phyloP scores from a whole-genome alignment of 23 tunicate species.

The Clavelina lepadiformis region DNA sequence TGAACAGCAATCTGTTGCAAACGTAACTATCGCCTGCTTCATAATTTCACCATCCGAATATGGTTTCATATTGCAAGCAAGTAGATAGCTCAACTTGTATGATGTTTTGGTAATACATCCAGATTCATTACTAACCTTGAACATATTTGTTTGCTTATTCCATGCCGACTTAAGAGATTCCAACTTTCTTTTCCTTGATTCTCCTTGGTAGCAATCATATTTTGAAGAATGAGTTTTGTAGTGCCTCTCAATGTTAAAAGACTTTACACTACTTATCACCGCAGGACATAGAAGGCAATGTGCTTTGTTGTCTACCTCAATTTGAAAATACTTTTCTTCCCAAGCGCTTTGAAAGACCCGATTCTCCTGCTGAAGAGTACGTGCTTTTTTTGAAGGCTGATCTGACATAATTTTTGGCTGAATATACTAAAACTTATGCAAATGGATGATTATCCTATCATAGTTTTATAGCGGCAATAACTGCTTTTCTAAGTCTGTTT shows the following conservation, averaged over 20 bases:
- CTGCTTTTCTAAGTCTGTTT: no score
- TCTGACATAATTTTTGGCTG: no score
- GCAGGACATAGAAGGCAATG: no score
- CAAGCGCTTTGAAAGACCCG: conserved; percentile 13
- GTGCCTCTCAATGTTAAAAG: conserved; percentile 29
- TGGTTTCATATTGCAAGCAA: conserved; percentile 29
- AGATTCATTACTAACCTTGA: conserved; percentile 17
- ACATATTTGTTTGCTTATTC: conserved; percentile 14
- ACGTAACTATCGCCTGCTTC: conserved; percentile 34
- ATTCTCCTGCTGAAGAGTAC: conserved; percentile 28
- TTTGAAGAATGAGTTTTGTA: conserved; percentile 39
- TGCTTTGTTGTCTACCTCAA: conserved; percentile 7
- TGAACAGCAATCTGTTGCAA: conserved; percentile 29
- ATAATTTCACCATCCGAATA: conserved; percentile 37
- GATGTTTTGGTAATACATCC: conserved; percentile 27
- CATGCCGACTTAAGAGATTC: conserved; percentile 17
- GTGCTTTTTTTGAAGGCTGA: conserved; percentile 18
- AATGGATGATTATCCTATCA: no score
- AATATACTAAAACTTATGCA: no score
- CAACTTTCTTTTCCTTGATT: conserved; percentile 35
- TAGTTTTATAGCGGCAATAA: no score
- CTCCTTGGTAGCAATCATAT: conserved; percentile 32
- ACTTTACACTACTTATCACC: conserved; percentile 7
- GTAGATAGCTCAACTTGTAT: conserved; percentile 25
- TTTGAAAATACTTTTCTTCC: conserved; percentile 1